These are phyloP conservation scores for Perizoma affinitatum DNA, from an alignment of 2,888 invertebrate species.

Conservation along the genomic window DNA sequence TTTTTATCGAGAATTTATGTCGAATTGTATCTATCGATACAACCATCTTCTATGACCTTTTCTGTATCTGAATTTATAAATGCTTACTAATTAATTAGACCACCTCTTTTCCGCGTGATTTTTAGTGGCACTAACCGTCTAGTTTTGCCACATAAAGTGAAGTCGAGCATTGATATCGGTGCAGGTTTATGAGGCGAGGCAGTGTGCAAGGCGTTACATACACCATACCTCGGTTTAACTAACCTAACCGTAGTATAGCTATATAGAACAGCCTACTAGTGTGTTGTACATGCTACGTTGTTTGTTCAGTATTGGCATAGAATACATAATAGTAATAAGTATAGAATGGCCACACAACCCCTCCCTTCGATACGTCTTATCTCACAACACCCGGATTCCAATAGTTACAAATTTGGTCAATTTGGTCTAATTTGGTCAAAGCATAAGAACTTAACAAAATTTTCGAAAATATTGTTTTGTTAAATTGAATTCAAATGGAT, in stretches of 20 bases:
- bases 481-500: no score
- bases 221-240: conserved; percentile 27
- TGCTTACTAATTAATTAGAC: conserved; percentile 16
- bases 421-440: no score
- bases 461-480: no score
- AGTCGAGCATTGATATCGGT: conserved; percentile 66
- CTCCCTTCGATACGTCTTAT: no score
- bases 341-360: no score
- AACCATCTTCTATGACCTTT: no score
- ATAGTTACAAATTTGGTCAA: no score
- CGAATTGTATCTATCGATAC: no score
- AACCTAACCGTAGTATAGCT: conserved; percentile 17
- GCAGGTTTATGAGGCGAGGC: conserved; percentile 75
- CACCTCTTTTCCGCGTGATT: conserved; percentile 18
- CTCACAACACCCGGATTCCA: no score
- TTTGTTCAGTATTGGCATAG: neutral
- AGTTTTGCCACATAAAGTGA: conserved; percentile 58
- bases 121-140: conserved; percentile 35
- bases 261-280: neutral
- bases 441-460: no score
- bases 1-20: no score
- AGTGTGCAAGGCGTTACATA: conserved; percentile 55
- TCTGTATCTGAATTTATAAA: neutral
- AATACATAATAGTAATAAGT: no score
- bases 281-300: conserved; percentile 2